Base-by-base conservation (phyloP, 1,140 invertebrate species). In the Panulirus ornatus region DNA sequence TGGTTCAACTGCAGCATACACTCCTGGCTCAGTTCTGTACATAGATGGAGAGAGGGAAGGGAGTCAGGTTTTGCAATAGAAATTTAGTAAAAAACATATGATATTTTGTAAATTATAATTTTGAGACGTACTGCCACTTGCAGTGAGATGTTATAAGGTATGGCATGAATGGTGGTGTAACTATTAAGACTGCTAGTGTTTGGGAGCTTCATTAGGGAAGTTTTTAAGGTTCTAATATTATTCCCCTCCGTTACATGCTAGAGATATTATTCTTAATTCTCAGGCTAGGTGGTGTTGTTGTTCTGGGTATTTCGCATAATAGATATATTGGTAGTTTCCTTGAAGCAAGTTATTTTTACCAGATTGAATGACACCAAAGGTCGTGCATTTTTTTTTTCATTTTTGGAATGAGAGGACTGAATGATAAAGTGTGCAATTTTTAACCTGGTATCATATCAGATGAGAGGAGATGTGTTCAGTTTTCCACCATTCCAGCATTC, bases 21-120 rank as follows among this genome's bases (percentile, higher is more conserved):
- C 70, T 5, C 84, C 71, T 51, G 63, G 70, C 11, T 75, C 70
- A 9, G 30, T 86, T 47, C 44, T 86, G 34, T 86, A 75, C n/a
- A 86, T 86, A 30, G 84, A 86, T 71, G 63, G 84, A 54, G 84
- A 86, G 36, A 86, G 84, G 44, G 84, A 86, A 38, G 71, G 71
- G 44, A 86, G 73, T 34, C 84, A 86, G 84, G 58, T 86, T 6
- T 38, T 86, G 71, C 84, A 86, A 36, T 86, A 86, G 51, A 71
- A 47, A 44, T 30, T 8, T 44, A 44, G n/a, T 82, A 34, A 51
- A 34, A 38, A 58, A 82, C 27, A 36, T 1, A 9, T 58, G 58
- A 63, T 82, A 22, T 34, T 51, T 54, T 51, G 9, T 30, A n/a
- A 51, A 1, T 58, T 19, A 82, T 36, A 58, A 34, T 51, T 54